Evolutionary conservation across 1,140 invertebrate genomes (phyloP).

Genomic region (Brachionus calyciflorus): DNA sequence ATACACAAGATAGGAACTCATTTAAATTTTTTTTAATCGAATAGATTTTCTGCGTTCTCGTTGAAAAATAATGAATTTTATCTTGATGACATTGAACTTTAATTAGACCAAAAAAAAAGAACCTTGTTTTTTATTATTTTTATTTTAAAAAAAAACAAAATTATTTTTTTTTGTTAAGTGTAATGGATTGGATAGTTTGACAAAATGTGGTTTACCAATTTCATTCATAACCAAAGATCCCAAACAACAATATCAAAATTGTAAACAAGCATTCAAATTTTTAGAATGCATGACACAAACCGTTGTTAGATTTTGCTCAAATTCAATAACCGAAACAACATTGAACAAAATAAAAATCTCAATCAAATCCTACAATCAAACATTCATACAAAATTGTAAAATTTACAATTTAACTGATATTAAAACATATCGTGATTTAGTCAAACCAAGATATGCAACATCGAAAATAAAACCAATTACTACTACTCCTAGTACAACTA

Average conservation of each 20-base stretch:
- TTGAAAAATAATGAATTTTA: too few relatives aligned
- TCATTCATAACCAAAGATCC: not conserved
- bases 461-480: not conserved
- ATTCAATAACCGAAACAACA: not conserved
- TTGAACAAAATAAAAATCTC: not conserved
- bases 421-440: not conserved
- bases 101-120: too few relatives aligned
- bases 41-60: too few relatives aligned
- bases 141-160: not conserved
- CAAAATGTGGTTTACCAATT: slow-evolving; percentile 16
- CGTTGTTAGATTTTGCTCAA: not conserved
- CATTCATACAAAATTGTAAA: slow-evolving; percentile 4
- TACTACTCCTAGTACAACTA: too few relatives aligned
- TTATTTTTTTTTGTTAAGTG: not conserved
- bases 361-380: not conserved
- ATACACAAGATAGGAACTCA: too few relatives aligned
- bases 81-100: too few relatives aligned
- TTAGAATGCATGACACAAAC: slow-evolving; percentile 1
- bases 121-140: too few relatives aligned
- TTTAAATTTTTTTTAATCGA: too few relatives aligned
- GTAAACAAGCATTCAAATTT: not conserved
- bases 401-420: not conserved
- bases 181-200: slow-evolving; percentile 1
- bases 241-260: not conserved
- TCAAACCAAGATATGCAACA: not conserved